Percentiles rank a stretch among this genome's conserved stretches.
Evolutionary conservation across 2,113 vertebrate genomes (phyloP).

Genomic region (Leucoraja erinaceus): DNA sequence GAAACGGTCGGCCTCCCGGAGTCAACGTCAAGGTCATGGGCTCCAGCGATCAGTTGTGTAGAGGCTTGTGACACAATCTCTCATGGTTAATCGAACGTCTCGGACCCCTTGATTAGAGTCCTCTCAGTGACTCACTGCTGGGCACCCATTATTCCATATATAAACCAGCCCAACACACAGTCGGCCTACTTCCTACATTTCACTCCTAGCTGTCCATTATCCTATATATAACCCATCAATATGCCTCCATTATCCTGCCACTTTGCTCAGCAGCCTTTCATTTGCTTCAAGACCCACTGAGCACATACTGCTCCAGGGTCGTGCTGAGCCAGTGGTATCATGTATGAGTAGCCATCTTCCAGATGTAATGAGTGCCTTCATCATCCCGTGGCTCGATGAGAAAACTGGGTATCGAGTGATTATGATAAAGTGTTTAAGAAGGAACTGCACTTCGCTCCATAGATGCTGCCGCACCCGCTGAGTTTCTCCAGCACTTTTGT

Average conservation of each 20-base stretch:
- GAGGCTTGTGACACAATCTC: background rate
- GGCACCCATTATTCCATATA: conserved; percentile 20
- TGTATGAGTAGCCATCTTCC: background rate
- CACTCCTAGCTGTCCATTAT: background rate
- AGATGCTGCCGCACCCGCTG: no score
- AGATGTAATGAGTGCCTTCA: background rate
- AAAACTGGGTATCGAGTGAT: no score
- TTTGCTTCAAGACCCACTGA: conserved; percentile 9
- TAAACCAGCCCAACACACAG: background rate
- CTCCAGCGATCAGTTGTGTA: background rate
- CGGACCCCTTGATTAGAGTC: background rate
- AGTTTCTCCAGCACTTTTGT: no score
- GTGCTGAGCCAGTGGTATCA: background rate
- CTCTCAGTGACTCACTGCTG: background rate
- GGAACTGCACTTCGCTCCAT: no score
- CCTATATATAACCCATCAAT: conserved; percentile 24
- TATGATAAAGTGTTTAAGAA: no score
- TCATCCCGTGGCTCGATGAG: no score
- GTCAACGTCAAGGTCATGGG: background rate
- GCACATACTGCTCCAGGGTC: background rate
- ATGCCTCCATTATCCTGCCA: conserved; percentile 8
- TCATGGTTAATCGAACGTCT: background rate
- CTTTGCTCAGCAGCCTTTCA: background rate
- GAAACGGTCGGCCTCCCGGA: background rate
- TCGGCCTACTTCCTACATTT: background rate